phyloP scores from a whole-genome alignment of 2,797 vertebrate species.

The Cirrhinus mrigala region DNA sequence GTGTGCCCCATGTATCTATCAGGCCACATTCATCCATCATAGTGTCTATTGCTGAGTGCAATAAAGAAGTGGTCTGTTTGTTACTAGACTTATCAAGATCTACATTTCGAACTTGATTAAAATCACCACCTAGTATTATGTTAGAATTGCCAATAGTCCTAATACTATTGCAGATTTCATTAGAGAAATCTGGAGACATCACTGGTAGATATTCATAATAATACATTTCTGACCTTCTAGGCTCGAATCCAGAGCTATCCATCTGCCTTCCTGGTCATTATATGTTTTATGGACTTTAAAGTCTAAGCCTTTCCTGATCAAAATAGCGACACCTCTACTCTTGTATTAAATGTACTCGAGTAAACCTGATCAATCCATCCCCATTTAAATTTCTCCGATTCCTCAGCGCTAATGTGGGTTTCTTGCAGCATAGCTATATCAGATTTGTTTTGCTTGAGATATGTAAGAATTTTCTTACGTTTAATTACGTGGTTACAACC shows the following conservation, averaged over 20 bases:
- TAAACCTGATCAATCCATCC: not conserved
- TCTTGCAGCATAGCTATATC: not conserved
- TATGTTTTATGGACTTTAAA: not conserved
- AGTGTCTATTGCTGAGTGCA: not conserved
- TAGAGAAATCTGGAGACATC: conserved; percentile 5
- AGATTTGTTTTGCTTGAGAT: conserved; percentile 1
- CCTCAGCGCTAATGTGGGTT: not conserved
- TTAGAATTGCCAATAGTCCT: conserved; percentile 2
- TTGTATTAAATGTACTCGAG: not conserved
- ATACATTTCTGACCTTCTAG: not conserved
- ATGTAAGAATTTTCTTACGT: not conserved
- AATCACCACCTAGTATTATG: conserved; percentile 19
- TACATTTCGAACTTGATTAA: conserved; percentile 15
- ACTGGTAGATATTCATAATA: conserved; percentile 23
- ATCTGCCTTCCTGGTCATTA: not conserved
- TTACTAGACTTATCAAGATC: not conserved
- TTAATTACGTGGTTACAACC: conserved; percentile 6
- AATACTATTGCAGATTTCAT: not conserved
- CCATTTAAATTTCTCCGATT: not conserved
- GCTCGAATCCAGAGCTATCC: not conserved
- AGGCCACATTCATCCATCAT: conserved; percentile 22
- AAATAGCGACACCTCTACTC: not conserved
- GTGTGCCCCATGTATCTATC: not conserved
- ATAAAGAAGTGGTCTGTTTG: conserved; percentile 1
- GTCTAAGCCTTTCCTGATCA: not conserved